Evolutionary conservation across 2,888 invertebrate species (phyloP).

Genomic region (Pherbina coryleti): DNA sequence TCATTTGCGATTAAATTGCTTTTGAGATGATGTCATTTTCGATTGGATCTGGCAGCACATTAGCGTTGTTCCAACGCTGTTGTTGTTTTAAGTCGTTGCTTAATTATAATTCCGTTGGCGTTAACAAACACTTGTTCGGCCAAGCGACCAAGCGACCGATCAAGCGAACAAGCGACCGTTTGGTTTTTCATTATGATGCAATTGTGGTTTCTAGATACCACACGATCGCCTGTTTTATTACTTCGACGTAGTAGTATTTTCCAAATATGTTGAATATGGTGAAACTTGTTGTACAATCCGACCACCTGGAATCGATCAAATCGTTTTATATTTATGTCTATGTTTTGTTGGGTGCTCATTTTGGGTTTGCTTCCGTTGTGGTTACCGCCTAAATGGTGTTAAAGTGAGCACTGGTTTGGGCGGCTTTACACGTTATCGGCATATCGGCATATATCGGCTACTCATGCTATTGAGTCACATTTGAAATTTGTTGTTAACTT

Average conservation of each 20-base stretch:
- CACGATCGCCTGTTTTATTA: background rate
- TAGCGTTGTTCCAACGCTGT: background rate
- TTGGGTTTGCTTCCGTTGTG: conserved; percentile 19
- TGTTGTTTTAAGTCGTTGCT: background rate
- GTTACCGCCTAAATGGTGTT: conserved; percentile 1
- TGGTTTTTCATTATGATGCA: conserved; percentile 9
- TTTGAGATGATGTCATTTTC: conserved; percentile 13
- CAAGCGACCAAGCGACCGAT: background rate
- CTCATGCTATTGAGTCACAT: background rate
- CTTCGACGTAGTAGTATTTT: background rate
- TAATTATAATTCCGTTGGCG: conserved; percentile 24
- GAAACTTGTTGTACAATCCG: background rate
- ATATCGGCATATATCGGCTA: too few relatives aligned
- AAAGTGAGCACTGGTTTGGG: background rate
- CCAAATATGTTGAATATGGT: background rate
- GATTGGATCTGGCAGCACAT: background rate
- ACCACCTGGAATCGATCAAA: background rate
- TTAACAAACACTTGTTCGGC: conserved; percentile 22
- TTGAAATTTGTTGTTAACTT: background rate
- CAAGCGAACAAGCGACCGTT: background rate
- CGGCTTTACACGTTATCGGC: background rate
- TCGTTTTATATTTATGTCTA: background rate
- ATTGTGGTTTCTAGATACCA: background rate
- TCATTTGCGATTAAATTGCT: background rate
- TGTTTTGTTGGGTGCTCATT: background rate